Conservation (phyloP, 2,888 invertebrate genomes). For the Drosophila phalerata region DNA sequence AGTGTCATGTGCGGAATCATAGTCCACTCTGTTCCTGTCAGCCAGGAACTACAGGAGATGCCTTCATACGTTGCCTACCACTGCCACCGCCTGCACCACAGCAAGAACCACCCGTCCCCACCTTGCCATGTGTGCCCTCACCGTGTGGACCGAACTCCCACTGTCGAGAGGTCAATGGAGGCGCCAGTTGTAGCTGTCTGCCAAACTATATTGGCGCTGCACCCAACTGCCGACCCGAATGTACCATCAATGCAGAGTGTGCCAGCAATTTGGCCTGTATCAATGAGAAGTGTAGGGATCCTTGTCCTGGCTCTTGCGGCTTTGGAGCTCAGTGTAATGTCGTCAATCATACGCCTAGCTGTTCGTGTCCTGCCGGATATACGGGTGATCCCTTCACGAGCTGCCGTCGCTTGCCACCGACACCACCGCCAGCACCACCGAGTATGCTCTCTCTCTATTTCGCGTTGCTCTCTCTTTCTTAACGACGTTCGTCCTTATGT, state of each 20-base stretch:
- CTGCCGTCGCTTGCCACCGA: conserved; percentile 88
- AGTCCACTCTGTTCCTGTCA: conserved; percentile 93
- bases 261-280: conserved; percentile 90
- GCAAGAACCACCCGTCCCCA: conserved; percentile 33
- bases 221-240: conserved; percentile 92
- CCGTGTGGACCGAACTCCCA: conserved; percentile 93
- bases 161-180: conserved; percentile 89
- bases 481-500: background rate
- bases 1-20: conserved; percentile 93
- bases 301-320: conserved; percentile 92
- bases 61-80: conserved; percentile 89
- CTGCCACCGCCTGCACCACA: conserved; percentile 86
- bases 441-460: conserved; percentile 62
- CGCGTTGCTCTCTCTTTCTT: conserved; percentile 7
- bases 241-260: conserved; percentile 91
- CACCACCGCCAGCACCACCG: conserved; percentile 80
- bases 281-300: conserved; percentile 90
- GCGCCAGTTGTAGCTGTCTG: conserved; percentile 91
- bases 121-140: conserved; percentile 91
- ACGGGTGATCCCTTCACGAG: conserved; percentile 92
- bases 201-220: conserved; percentile 91
- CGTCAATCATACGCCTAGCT: conserved; percentile 91
- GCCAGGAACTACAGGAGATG: conserved; percentile 90
- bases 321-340: conserved; percentile 90
- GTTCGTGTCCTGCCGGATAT: conserved; percentile 90